Conservation (phyloP, 2,113 vertebrate genomes). For the Benthochromis sp. region DNA sequence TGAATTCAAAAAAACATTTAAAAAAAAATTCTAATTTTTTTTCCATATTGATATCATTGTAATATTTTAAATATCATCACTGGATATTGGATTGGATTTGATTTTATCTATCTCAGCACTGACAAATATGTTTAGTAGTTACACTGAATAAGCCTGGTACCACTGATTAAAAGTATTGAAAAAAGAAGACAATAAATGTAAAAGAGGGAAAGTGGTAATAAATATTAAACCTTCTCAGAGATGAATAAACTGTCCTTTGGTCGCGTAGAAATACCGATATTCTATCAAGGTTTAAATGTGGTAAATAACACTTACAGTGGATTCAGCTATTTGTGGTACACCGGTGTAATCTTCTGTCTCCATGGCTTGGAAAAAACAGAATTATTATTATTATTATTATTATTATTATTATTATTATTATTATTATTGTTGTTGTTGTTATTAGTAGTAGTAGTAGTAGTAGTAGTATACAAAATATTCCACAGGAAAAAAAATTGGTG, state of each 20-base stretch:
- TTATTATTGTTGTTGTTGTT: neutral
- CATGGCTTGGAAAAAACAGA: neutral
- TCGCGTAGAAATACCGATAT: neutral
- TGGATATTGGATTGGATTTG: neutral
- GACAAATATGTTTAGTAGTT: neutral
- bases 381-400: neutral
- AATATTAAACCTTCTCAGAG: neutral
- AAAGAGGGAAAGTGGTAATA: neutral
- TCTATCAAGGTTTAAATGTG: neutral
- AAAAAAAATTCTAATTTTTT: rapidly evolving
- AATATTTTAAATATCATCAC: neutral
- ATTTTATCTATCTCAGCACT: neutral
- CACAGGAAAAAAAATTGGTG: neutral
- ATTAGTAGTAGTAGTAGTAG: rapidly evolving
- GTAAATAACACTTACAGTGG: neutral
- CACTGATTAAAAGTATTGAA: neutral
- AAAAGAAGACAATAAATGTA: neutral
- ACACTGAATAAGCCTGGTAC: neutral
- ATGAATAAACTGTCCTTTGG: neutral
- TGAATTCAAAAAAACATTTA: neutral
- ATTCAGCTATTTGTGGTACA: neutral
- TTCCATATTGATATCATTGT: neutral
- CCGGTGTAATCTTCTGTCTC: neutral
- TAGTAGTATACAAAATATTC: neutral
- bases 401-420: neutral